Evolutionary conservation across 2,888 invertebrate genomes (phyloP), one percentile per base, ranked within the genome.

Genomic region (Platycheirus albimanus): DNA sequence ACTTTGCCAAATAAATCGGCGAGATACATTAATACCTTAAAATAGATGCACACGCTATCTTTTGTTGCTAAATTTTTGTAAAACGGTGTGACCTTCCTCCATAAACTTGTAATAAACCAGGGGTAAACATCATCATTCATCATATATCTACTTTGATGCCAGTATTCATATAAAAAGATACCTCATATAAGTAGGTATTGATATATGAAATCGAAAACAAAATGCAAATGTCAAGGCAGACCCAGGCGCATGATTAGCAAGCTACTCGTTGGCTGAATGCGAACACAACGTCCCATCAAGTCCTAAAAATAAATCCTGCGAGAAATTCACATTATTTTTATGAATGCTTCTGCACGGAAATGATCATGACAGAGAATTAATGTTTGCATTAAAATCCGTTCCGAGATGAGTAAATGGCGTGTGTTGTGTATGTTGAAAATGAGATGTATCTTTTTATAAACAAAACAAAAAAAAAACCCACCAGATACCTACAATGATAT

Each of bases 161-260:
- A n/a, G n/a, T n/a, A n/a, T n/a, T n/a, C n/a, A n/a, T 36, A 36
- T 36, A 36, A 10, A 36, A 36, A 11, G 36, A 36, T 36, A 11
- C 10, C n/a, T 11, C n/a, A 11, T 36, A 36, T 8, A 3, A 3
- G 10, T 11, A 11, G n/a, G 36, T n/a, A n/a, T 11, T 15, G 8
- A n/a, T n/a, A n/a, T n/a, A 54, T 20, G 19, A 38, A 56, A 20
- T n/a, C 10, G n/a, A 63, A 49, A 30, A 52, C 43, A 38, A 45
- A 76, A 81, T 81, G 70, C 66, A 76, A 81, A 81, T 81, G 80
- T 81, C 80, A 81, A 81, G 76, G 80, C 76, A 76, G 58, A 33
- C 70, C 45, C 15, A 41, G 64, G 8, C n/a, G n/a, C 54, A 75
- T 51, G 30, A 75, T 64, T 56, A 56, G 56, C 61, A 24, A 47